Evolutionary conservation across 2,888 invertebrate genomes (phyloP), one percentile per base, ranked within the genome.

Genomic region (Helobdella robusta): DNA sequence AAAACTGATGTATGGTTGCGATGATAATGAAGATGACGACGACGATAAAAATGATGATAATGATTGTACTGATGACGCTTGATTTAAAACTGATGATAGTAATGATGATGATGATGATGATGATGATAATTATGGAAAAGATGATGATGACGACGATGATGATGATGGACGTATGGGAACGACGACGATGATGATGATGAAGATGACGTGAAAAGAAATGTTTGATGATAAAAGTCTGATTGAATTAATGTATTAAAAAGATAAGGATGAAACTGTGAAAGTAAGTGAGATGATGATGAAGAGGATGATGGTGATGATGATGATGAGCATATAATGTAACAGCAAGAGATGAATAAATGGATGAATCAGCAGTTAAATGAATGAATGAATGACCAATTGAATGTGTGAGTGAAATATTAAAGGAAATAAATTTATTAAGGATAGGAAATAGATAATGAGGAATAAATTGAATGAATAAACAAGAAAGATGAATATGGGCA

Each of bases 21-120:
- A 40, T 44, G 44, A 44, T 40, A 46, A 44, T 44, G 25, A 40
- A 5, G 46, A 60, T 35, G 60, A 20, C 40, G 60, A 40, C 25
- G 60, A 44, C 25, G 40, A 44, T 40, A 25, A 44, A 8, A 28
- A 25, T 44, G 60, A 44, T 36, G 60, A 35, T 32, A 23, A 59
- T 1, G 2, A 25, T 5, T 23, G 30, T 59, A 32, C 34, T 35
- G 59, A 35, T 30, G 56, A 56, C n/a, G 56, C 28, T 30, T 89
- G 88, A 73, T 20, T 20, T 25, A 2, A 44, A 44, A n/a, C 20
- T 60, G 46, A 60, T 2, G 3, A 44, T 2, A 46, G 40, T 20
- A 46, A 60, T 44, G 46, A 60, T 98, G 98, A 84, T 97, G 4
- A 63, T 40, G 25, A 40, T 23, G 99, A 86, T 85, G 4, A 6